These are phyloP conservation scores for Brachylomia viminalis DNA, from an alignment of 2,888 invertebrate genomes.

Conservation along the genomic window DNA sequence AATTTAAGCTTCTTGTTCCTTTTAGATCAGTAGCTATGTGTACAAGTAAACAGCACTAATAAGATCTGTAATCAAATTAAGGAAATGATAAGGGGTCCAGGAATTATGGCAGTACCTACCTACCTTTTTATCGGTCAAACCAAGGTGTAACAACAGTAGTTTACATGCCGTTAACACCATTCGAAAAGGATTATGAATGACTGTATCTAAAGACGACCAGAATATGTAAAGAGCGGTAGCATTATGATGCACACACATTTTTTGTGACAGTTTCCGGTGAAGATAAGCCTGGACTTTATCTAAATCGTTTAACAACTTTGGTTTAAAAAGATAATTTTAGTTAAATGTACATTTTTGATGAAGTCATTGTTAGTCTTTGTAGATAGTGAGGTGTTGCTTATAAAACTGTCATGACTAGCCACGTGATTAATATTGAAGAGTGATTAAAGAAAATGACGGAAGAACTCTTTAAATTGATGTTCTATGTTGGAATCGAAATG, in stretches of 20 bases:
- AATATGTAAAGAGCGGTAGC: constrained; percentile 55
- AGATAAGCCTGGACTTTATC: constrained; percentile 60
- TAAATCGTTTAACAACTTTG: constrained; percentile 60
- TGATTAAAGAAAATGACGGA: not conserved
- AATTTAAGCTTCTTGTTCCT: not conserved
- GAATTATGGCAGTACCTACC: not conserved
- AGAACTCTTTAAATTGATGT: not conserved
- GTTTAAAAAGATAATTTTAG: constrained; percentile 47
- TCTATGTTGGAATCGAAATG: not conserved
- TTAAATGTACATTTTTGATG: constrained; percentile 44
- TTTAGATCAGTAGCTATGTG: not conserved
- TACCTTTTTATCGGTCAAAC: not conserved
- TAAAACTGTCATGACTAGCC: not conserved
- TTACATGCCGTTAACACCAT: not conserved
- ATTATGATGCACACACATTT: constrained; percentile 41
- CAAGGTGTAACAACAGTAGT: constrained; percentile 1
- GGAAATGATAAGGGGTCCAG: not conserved
- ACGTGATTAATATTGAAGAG: not conserved
- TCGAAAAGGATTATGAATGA: constrained; percentile 26
- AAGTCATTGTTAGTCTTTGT: constrained; percentile 31
- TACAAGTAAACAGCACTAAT: not conserved
- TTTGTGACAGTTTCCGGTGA: constrained; percentile 52
- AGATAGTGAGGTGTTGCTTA: constrained; percentile 19
- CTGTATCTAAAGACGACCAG: constrained; percentile 20
- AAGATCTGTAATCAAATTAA: not conserved